Evolutionary conservation across 37 sponge, comb jelly and placozoan species (phyloP), one percentile per base, ranked within the genome.

Genomic region (Aplysina aerophoba): DNA sequence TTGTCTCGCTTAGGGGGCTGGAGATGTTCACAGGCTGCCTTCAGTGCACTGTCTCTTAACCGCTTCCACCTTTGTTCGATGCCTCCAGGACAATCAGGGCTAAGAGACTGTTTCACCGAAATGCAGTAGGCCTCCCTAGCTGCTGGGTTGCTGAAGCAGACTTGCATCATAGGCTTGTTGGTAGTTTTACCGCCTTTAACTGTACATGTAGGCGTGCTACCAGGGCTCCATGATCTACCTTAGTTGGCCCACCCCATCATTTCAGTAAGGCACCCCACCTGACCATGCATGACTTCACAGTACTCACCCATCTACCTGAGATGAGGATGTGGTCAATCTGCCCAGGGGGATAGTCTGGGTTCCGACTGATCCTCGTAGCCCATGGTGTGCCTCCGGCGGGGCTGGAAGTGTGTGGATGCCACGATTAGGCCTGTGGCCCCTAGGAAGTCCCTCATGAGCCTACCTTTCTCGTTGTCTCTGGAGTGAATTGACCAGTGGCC

Each of bases 381-480:
- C 59, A 15, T 19, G 19, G 59, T 58, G 59, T 58, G 59, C 19
- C 59, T 58, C 19, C 59, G 19, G 59, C 59, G 59, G 59, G 59
- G 59, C 59, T 58, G 59, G 59, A 58, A 58, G 59, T 58, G 59
- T 58, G 59, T 58, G 59, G 19, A 58, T 58, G 59, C 59, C 59
- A 58, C 59, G 19, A 58, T 58, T 19, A 58, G 59, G 59, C 59
- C 59, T 20, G 59, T 58, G 19, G 59, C 59, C 59, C 59, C 59
- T 58, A 58, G 59, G 19, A 19, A 58, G 59, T 58, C 59, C 59
- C 59, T 58, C 59, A 58, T 58, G 59, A 58, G 19, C 17, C 59
- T 58, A 58, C 59, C 19, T 15, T 58, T 58, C 59, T 58, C 19
- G 59, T 58, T 58, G 59, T 58, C 59, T 58, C 59, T 58, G 59